Base-by-base conservation (phyloP, 2,797 vertebrate genomes). In the Sebastes diploproa region DNA sequence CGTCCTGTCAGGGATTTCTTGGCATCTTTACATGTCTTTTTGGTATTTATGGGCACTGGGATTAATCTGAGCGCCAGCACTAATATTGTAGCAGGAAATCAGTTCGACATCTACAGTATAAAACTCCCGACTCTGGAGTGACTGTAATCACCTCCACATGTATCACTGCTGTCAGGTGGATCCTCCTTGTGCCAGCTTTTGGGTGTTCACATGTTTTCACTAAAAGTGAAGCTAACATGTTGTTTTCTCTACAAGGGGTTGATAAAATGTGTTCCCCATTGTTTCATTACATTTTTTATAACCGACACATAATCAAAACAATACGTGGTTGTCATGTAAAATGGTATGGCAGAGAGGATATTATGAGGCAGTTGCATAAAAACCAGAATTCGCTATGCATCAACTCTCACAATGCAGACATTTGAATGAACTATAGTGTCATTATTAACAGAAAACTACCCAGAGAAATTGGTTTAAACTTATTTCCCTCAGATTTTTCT, bases 1-100 rank as follows among this genome's bases (percentile, higher is more conserved):
- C 23, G 86, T 73, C 70, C 83, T 67, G 91, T 92, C 87, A 90
- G 91, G 87, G 80, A 20, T 88, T 92, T 92, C 88, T 91, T 92
- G 89, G 89, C 89, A 90, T 89, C 88, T 90, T 92, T 93, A 90
- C 88, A 91, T 90, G 85, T 90, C 78, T 89, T 90, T 89, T 89
- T 73, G 72, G 66, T 90, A 90, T 92, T 92, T 92, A 93, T 90
- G 88, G 80, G 58, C 72, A 29, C 32, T 42, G 58, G 71, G 84
- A 92, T 90, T 91, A 89, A 90, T 92, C 81, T 79, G 77, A 69
- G 80, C 63, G 32, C 82, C 34, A 81, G 82, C 73, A 74, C 84
- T 85, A 83, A 89, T 88, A 88, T 73, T 88, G 87, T 87, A 80
- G 88, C 91, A 81, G 76, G 83, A 93, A 93, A 94, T 93, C 89